Percentiles rank a stretch among this genome's conserved stretches.
Evolutionary conservation across 2,888 invertebrate genomes (phyloP).

Genomic region (Melinaea marsaeus): DNA sequence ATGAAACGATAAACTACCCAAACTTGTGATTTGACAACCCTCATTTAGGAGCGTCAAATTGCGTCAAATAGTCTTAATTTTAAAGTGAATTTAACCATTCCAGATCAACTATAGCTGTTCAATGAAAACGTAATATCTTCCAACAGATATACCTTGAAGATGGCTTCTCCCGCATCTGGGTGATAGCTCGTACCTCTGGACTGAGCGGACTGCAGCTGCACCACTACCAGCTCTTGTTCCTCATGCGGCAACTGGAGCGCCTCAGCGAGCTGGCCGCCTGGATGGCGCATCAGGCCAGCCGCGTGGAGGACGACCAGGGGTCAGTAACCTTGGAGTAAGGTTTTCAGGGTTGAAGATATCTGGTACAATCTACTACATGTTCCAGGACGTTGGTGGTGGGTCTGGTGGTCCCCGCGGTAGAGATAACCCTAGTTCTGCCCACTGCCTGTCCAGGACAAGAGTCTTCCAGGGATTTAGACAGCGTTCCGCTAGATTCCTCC

Average conservation of each 20-base stretch:
- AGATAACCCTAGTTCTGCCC: conserved; percentile 92
- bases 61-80: too few species aligned
- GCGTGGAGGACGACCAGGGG: conserved; percentile 76
- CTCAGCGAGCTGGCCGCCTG: conserved; percentile 88
- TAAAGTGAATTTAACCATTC: not conserved
- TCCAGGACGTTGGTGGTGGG: conserved; percentile 82
- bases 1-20: too few species aligned
- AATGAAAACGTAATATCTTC: not conserved
- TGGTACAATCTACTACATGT: conserved; percentile 2
- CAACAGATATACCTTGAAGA: conserved; percentile 61
- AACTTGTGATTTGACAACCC: too few species aligned
- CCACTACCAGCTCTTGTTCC: conserved; percentile 94
- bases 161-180: conserved; percentile 83
- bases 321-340: conserved; percentile 32
- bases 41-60: too few species aligned
- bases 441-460: conserved; percentile 90
- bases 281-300: conserved; percentile 85
- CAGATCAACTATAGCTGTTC: not conserved
- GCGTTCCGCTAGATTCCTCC: conserved; percentile 90
- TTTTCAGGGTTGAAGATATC: not conserved
- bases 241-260: conserved; percentile 89
- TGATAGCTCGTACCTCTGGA: conserved; percentile 88
- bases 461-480: conserved; percentile 91
- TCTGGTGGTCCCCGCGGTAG: conserved; percentile 89
- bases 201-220: conserved; percentile 93